Base-by-base conservation (phyloP, 2,797 vertebrate genomes). In the Merluccius polli region DNA sequence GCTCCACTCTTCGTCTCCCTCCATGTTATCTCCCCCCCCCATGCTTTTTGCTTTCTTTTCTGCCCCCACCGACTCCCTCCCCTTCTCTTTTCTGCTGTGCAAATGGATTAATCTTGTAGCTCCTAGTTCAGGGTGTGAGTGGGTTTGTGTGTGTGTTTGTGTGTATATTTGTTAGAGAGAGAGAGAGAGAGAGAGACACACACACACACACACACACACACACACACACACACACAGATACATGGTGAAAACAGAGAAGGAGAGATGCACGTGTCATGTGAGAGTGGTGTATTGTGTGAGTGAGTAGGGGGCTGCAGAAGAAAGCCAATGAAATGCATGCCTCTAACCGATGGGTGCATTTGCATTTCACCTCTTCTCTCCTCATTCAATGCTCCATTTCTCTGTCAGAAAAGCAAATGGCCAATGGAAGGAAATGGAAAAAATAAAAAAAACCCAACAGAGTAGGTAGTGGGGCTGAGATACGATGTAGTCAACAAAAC, bases 51-150 rank as follows among this genome's bases (percentile, higher is more conserved):
- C 69, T 10, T 15, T 73, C 59, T 69, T 32, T 11, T 1, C 73
- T 73, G 33, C 41, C 71, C 72, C 77, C 59, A 13, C 44, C 29
- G 30, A 27, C 38, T 48, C 73, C 68, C 38, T 41, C 74, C 74
- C 81, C 80, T 84, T 73, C 36, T 70, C 32, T 84, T 44, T 41
- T 69, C 78, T 65, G 63, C 77, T 35, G 74, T 85, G 84, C 89
- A 91, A 94, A 93, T 92, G 91, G 87, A 89, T 84, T 91, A 88
- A 83, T 92, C 89, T 84, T 92, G 91, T 92, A 91, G 77, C 83
- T 87, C 78, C 70, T 21, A 77, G 78, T 87, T 86, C 83, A 78
- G 82, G 71, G 87, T 84, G 88, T 88, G 76, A 75, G 69, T 67
- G 81, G 77, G 87, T 84, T 87, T 79, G 27, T 81, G 76, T 81